A percentile compares a stretch with the other conserved stretches of the same genome.
These are phyloP conservation scores for Lipotes vexillifer DNA, from an alignment of 2,113 vertebrate species.

Conservation along the genomic window DNA sequence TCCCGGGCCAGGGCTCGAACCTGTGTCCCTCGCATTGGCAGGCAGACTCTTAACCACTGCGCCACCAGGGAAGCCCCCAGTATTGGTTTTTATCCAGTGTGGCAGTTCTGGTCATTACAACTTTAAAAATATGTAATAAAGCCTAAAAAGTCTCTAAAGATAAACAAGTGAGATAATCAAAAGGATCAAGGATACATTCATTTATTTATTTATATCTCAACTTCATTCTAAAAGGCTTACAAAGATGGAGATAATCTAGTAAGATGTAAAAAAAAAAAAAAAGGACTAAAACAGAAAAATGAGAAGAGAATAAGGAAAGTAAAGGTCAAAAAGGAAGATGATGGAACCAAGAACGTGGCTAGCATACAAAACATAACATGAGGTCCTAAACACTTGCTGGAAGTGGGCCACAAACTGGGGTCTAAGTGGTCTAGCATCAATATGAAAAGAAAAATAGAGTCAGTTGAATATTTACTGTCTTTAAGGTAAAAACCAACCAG, in stretches of 20 bases:
- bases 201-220: conserved; percentile 46
- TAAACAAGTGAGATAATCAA: conserved; percentile 41
- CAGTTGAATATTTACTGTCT: background rate
- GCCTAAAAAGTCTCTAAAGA: conserved; percentile 13
- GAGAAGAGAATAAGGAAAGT: conserved; percentile 24
- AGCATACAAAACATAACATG: background rate
- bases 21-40: too few species aligned
- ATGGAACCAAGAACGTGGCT: background rate
- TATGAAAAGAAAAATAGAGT: conserved; percentile 28
- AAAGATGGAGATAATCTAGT: conserved; percentile 33
- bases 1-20: too few species aligned
- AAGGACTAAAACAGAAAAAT: conserved; percentile 45
- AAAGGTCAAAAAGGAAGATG: conserved; percentile 19
- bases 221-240: conserved; percentile 28
- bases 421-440: background rate
- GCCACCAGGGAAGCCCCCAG: background rate
- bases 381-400: conserved; percentile 22
- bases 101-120: background rate
- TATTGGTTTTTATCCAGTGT: background rate
- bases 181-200: conserved; percentile 6
- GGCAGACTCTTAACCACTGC: too few species aligned
- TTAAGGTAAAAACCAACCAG: conserved; percentile 24
- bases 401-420: background rate
- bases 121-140: background rate
- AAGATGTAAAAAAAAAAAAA: background rate